Evolutionary conservation across 64 coral and sea anemone species (phyloP), one percentile per base, ranked within the genome.

Genomic region (Pocillopora verrucosa): DNA sequence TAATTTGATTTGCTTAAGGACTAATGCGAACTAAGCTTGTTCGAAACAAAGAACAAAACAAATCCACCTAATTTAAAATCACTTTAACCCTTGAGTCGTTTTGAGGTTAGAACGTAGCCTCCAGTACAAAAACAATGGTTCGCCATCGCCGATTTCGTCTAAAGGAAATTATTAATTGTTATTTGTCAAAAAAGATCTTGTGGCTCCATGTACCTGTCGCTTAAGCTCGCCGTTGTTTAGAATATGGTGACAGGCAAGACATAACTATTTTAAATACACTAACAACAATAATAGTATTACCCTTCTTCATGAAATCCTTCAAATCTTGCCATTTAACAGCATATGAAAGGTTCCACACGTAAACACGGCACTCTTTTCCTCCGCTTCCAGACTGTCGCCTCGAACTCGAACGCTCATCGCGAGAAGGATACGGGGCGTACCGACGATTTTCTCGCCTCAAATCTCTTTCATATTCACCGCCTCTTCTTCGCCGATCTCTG

Each of bases 271-370:
- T 75, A 75, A 60, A 16, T 19, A 14, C 22, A 16, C 38, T 12
- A 34, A 14, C 4, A 38, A 34, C 37, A 79, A 37, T 17, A 36
- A 4, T 36, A 58, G 17, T 74, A 76, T 72, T 64, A 95, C 96
- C 91, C 84, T 90, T 95, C 73, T 98, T 98, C 80, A 98, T 95
- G 65, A 85, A 90, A 82, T 98, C 96, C 61, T 98, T 98, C 25
- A 98, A 87, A 75, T 95, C 93, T 78, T 98, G 96, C 96, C 96
- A 98, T 60, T 91, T 94, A 20, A 93, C 74, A 15, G 77, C 78
- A 73, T 90, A 98, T 24, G 93, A 91, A 58, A 98, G 90, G 86
- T 98, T 98, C 20, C 88, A 93, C 10, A 98, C 91, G 87, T 93
- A 98, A 70, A 98, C 79, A 9, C 93, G 87, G 67, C 88, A 84